Conservation (phyloP, 1,140 invertebrate species). For the Meloidogyne hapla region DNA sequence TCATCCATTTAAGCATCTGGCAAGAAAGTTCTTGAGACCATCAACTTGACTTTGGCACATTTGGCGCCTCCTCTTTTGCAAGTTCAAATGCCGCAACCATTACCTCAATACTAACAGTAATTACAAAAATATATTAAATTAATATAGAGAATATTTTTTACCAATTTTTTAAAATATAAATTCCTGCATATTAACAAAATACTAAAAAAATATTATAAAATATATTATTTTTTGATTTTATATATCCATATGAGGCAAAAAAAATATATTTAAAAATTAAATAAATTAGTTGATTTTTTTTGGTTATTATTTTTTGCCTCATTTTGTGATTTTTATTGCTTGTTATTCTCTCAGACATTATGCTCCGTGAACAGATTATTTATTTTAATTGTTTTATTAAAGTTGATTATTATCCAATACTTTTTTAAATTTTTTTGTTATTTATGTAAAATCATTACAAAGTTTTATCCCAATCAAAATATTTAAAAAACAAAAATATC, state of each 20-base stretch:
- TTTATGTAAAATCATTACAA: too few species aligned
- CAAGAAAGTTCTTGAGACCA: not conserved
- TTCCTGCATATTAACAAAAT: not conserved
- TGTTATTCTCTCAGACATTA: not conserved
- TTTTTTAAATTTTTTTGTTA: too few species aligned
- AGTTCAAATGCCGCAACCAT: not conserved
- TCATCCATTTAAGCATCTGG: not conserved
- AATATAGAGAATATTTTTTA: not conserved
- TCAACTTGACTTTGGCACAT: not conserved
- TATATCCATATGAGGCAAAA: not conserved
- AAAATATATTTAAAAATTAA: too few species aligned
- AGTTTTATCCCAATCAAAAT: not conserved
- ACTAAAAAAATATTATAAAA: not conserved
- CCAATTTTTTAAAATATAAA: not conserved
- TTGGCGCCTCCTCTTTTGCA: not conserved
- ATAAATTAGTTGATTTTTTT: not conserved
- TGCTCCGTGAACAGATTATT: not conserved
- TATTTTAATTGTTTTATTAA: too few species aligned
- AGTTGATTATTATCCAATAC: too few species aligned
- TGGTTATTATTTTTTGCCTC: not conserved
- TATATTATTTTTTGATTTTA: not conserved
- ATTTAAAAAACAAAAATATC: not conserved
- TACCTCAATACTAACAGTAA: too few species aligned
- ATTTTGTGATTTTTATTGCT: not conserved
- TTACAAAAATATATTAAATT: not conserved